Percentiles rank a stretch among this genome's conserved stretches.
Conservation (phyloP, 2,797 vertebrate species). For the Onychomys leucogaster region DNA sequence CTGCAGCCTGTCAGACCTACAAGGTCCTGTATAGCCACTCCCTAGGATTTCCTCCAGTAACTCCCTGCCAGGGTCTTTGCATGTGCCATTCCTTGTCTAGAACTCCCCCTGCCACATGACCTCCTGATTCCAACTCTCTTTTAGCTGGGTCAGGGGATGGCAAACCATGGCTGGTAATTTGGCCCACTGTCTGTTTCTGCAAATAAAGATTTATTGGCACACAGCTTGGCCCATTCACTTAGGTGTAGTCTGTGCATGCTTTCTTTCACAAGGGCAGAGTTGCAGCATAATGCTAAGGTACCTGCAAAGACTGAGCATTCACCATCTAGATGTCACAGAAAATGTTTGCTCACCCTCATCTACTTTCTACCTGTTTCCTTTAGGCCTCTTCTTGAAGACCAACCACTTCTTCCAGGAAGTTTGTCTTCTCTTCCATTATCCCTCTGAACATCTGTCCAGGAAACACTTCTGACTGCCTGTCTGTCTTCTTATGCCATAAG, state of each 20-base stretch:
- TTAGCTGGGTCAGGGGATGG: background rate
- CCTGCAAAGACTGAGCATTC: background rate
- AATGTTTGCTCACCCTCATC: background rate
- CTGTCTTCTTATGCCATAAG: background rate
- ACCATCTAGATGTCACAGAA: background rate
- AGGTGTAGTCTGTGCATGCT: rapidly evolving
- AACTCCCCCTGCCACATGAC: background rate
- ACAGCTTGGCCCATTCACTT: background rate
- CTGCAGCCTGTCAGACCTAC: background rate
- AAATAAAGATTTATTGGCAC: background rate
- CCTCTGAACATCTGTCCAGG: background rate
- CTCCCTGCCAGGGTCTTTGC: background rate
- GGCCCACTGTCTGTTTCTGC: background rate
- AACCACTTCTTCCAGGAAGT: background rate
- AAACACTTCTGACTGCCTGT: background rate
- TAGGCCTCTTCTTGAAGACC: background rate
- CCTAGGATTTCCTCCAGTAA: rapidly evolving
- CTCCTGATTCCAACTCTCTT: background rate
- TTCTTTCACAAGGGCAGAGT: background rate
- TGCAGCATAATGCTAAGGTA: background rate
- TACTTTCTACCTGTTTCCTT: background rate
- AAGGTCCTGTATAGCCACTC: rapidly evolving
- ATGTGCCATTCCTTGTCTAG: background rate
- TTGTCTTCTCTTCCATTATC: background rate
- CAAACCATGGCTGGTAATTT: background rate